Conservation (phyloP, 2,113 vertebrate species). For the Tachysurus vachellii region DNA sequence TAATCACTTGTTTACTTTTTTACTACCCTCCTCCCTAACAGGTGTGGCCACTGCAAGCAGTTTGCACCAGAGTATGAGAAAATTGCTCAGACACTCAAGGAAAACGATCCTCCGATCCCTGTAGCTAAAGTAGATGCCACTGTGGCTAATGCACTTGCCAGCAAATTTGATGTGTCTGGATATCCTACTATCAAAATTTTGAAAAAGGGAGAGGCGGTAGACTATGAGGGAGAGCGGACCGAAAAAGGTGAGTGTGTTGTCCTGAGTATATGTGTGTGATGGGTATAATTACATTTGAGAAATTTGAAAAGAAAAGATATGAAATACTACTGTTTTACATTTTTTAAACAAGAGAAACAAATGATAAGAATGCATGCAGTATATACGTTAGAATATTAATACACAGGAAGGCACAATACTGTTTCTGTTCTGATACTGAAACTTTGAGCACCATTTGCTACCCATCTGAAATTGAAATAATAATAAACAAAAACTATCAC, state of each 20-base stretch:
- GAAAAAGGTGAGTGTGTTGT: constrained; percentile 76
- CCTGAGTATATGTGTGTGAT: background rate
- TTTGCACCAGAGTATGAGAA: constrained; percentile 95
- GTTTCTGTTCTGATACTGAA: background rate
- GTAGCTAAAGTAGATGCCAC: constrained; percentile 95
- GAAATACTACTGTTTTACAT: too few relatives aligned
- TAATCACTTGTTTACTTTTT: constrained; percentile 5
- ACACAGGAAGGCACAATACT: background rate
- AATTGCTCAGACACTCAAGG: constrained; percentile 85
- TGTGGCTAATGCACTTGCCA: constrained; percentile 72
- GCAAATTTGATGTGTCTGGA: constrained; percentile 88
- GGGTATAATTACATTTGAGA: background rate
- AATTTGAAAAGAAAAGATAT: background rate
- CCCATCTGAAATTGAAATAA: background rate
- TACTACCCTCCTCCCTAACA: constrained; percentile 53
- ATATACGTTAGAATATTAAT: background rate
- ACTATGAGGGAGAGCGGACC: constrained; percentile 88
- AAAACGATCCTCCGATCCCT: constrained; percentile 86
- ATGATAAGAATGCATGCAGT: background rate
- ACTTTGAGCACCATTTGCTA: background rate
- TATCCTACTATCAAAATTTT: constrained; percentile 97
- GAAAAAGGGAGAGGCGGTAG: constrained; percentile 89
- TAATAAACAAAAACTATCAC: background rate
- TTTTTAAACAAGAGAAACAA: too few relatives aligned
- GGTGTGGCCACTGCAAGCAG: constrained; percentile 97